Percentiles rank a stretch among this genome's conserved stretches.
phyloP scores from a whole-genome alignment of 2,888 invertebrate genomes.

The Muscina levida region DNA sequence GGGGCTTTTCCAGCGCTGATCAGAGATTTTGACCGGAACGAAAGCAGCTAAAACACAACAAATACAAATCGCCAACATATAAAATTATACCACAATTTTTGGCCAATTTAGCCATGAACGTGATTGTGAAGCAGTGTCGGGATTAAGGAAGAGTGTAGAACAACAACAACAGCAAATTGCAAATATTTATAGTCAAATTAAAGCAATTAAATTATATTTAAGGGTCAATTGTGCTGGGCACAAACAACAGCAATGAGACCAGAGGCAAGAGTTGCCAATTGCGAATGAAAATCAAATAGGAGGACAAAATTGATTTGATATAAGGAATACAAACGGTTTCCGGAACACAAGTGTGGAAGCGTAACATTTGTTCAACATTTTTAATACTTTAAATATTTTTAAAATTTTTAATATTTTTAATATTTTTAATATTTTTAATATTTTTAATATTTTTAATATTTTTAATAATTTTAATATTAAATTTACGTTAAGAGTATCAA shows the following conservation, averaged over 20 bases:
- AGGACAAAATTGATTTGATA: too few species aligned
- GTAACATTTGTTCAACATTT: too few species aligned
- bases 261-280: neutral
- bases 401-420: too few species aligned
- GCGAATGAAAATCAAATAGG: too few species aligned
- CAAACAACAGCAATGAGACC: neutral
- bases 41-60: too few species aligned
- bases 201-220: conserved; percentile 55
- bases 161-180: neutral
- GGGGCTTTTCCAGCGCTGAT: conserved; percentile 45
- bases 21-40: neutral
- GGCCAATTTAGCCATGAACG: conserved; percentile 28
- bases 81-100: conserved; percentile 24
- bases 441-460: too few species aligned
- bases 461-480: too few species aligned
- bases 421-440: too few species aligned
- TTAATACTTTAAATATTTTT: too few species aligned
- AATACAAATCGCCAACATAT: conserved; percentile 39
- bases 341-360: too few species aligned
- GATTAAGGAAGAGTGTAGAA: conserved; percentile 30
- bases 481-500: too few species aligned
- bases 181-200: conserved; percentile 42
- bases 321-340: too few species aligned
- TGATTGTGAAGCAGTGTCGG: neutral
- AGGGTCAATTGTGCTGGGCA: conserved; percentile 25